These are phyloP conservation scores for Scrobipalpa costella DNA, from an alignment of 2,888 invertebrate genomes.

Conservation along the genomic window DNA sequence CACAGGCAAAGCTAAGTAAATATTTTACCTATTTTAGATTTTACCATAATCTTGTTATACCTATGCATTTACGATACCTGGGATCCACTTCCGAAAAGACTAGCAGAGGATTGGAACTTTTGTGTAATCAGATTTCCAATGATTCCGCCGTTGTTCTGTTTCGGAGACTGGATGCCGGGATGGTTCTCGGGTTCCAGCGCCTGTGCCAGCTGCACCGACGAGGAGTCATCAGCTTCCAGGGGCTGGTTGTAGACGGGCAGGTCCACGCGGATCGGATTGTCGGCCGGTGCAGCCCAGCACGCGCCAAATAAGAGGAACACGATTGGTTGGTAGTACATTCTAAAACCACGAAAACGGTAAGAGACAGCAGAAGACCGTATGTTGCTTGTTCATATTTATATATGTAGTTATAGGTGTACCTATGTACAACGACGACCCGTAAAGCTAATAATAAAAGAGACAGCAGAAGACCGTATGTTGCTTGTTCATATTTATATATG, in stretches of 20 bases:
- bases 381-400: too few species aligned
- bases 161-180: constrained; percentile 46
- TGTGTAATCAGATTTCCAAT: constrained; percentile 47
- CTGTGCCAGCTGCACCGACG: constrained; percentile 40
- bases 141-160: constrained; percentile 35
- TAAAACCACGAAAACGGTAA: constrained; percentile 45
- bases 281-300: constrained; percentile 56
- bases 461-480: too few species aligned
- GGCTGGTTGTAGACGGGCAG: constrained; percentile 68
- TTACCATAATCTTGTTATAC: too few species aligned
- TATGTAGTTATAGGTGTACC: neutral
- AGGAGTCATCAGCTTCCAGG: constrained; percentile 33
- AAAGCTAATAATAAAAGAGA: too few species aligned
- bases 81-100: constrained; percentile 38
- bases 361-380: too few species aligned
- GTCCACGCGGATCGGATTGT: constrained; percentile 65
- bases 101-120: constrained; percentile 50
- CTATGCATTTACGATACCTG: neutral
- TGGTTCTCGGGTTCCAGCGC: constrained; percentile 54
- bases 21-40: too few species aligned
- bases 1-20: too few species aligned
- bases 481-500: too few species aligned
- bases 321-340: constrained; percentile 46
- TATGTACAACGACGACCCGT: too few species aligned
- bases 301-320: constrained; percentile 41